Evolutionary conservation across 1,140 invertebrate genomes (phyloP).

Genomic region (Helicoverpa armigera): DNA sequence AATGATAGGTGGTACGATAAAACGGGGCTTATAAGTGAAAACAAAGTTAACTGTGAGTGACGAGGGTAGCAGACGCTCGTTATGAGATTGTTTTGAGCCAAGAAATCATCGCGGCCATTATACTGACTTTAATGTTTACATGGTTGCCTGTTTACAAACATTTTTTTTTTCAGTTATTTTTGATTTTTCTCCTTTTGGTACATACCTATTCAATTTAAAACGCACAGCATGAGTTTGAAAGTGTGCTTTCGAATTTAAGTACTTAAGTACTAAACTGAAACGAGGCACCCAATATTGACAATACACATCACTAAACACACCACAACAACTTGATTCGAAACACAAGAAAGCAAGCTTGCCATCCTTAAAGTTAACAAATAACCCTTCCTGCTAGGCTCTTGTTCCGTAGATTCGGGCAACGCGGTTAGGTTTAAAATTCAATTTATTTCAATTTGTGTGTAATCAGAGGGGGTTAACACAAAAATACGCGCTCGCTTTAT

Average conservation of each 20-base stretch:
- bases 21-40: conserved; percentile 53
- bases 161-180: neutral
- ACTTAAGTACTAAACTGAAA: too few relatives aligned
- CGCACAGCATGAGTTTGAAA: too few relatives aligned
- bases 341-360: conserved; percentile 44
- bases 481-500: conserved; percentile 73
- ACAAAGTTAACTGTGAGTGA: conserved; percentile 68
- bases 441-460: conserved; percentile 86
- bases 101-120: conserved; percentile 80
- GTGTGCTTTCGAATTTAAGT: too few relatives aligned
- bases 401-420: conserved; percentile 64
- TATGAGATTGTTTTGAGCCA: conserved; percentile 73
- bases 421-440: conserved; percentile 83
- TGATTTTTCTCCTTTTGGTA: neutral
- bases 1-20: conserved; percentile 37
- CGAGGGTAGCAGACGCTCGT: conserved; percentile 69
- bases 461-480: conserved; percentile 78
- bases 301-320: neutral
- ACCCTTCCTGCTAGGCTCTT: conserved; percentile 72
- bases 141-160: conserved; percentile 57
- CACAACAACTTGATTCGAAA: neutral
- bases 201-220: too few relatives aligned
- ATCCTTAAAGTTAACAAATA: conserved; percentile 72
- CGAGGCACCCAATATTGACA: neutral
- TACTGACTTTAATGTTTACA: conserved; percentile 48